phyloP scores from a whole-genome alignment of 2,113 vertebrate genomes.

The Passer montanus region DNA sequence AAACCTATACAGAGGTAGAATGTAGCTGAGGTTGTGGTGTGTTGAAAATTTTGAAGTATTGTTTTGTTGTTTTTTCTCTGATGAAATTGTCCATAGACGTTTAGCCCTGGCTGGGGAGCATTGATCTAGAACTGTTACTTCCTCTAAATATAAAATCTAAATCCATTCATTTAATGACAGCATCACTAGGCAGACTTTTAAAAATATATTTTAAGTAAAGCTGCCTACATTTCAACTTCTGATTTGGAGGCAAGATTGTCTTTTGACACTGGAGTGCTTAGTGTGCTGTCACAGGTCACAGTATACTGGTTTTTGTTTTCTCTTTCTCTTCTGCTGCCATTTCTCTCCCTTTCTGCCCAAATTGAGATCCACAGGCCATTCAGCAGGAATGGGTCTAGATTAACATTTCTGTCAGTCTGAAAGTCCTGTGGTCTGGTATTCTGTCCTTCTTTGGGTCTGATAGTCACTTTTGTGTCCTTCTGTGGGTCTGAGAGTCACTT shows the following conservation, averaged over 20 bases:
- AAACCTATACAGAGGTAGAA: background rate
- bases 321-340: background rate
- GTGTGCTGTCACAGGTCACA: fast-evolving
- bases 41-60: background rate
- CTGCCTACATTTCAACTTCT: background rate
- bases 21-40: background rate
- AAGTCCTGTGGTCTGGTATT: background rate
- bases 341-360: background rate
- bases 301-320: background rate
- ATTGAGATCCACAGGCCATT: background rate
- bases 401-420: background rate
- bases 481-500: background rate
- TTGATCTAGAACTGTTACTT: background rate
- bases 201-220: background rate
- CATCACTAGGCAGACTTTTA: fast-evolving
- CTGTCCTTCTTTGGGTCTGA: background rate
- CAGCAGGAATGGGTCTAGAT: background rate
- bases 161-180: background rate
- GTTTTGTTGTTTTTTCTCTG: background rate
- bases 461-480: background rate
- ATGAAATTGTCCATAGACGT: background rate
- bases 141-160: background rate
- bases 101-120: background rate
- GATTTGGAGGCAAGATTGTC: background rate
- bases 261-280: background rate